Evolutionary conservation across 2,113 vertebrate genomes (phyloP), one percentile per base, ranked within the genome.

Genomic region (Sturnira hondurensis): DNA sequence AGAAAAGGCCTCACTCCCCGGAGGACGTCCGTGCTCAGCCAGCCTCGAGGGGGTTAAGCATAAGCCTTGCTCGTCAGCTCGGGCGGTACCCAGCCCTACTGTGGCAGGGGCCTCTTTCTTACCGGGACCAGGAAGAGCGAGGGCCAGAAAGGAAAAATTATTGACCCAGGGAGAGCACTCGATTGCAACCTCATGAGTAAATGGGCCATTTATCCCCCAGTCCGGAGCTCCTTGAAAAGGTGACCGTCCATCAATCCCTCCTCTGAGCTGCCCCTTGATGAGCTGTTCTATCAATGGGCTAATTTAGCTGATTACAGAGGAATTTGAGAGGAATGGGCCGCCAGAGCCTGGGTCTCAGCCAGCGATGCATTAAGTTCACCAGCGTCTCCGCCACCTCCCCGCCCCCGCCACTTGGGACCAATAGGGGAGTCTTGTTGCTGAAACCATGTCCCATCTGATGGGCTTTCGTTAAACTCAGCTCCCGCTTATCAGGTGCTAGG

Each of bases 221-320:
- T 45, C 94, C 33, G 0, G 77, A 97, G 95, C 95, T 93, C 96
- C 96, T 97, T 97, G 97, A 93, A 96, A 97, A 97, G 97, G 97
- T 97, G 97, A 96, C 97, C 73, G 89, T 96, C 97, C 96, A 97
- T 97, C 97, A 97, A 91, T 91, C 91, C 93, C 19, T 96, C 86
- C 94, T 90, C 73, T 3, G 1, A 47, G 89, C 95, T 78, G 73
- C 77, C 81, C 82, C 91, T 89, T 93, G 95, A 97, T 89, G 96
- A 97, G 97, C 94, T 81, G 94, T 52, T 71, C 95, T 96, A 95
- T 94, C 97, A 83, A 82, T 91, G 95, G 96, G 94, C 97, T 98
- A 96, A 98, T 98, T 97, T 97, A 97, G 97, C 97, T 98, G 97
- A 98, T 98, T 97, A 98, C 96, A 84, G 85, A 97, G 96, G 97